Conservation (phyloP, 2,797 vertebrate genomes). For the Poeciliopsis presidionis region DNA sequence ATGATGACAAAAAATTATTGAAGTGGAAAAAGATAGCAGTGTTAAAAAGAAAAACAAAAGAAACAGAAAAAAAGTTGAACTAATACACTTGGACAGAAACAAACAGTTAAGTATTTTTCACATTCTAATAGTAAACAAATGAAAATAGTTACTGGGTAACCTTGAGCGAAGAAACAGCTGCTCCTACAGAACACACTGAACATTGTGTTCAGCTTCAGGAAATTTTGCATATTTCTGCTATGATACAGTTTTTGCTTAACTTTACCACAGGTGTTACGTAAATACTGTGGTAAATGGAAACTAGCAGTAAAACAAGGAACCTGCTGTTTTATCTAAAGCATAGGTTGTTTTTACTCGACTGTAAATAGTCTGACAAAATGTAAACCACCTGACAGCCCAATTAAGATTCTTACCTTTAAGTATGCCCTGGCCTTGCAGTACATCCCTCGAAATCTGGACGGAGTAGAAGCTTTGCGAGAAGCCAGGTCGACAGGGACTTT, state of each 20-base stretch:
- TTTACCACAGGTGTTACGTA: slow-evolving; percentile 8
- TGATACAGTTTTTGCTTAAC: slow-evolving; percentile 5
- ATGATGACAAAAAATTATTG: slow-evolving; percentile 9
- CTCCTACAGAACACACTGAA: slow-evolving; percentile 12
- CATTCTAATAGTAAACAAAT: not conserved
- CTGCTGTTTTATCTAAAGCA: slow-evolving; percentile 6
- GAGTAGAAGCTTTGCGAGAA: slow-evolving; percentile 93
- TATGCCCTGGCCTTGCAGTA: slow-evolving; percentile 86
- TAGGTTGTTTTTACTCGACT: slow-evolving; percentile 1
- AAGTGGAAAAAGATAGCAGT: slow-evolving; percentile 8
- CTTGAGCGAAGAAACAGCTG: not conserved
- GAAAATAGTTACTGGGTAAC: not conserved
- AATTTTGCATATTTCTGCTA: not conserved
- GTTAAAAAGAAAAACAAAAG: not conserved
- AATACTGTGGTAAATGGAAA: slow-evolving; percentile 9
- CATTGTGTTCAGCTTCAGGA: slow-evolving; percentile 8
- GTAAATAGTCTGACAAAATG: slow-evolving; percentile 18
- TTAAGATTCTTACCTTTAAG: slow-evolving; percentile 88
- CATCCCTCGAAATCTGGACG: slow-evolving; percentile 85
- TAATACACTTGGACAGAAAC: not conserved
- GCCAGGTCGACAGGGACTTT: slow-evolving; percentile 87
- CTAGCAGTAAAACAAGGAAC: slow-evolving; percentile 9
- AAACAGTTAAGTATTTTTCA: not conserved
- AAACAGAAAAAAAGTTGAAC: not conserved
- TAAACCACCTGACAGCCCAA: slow-evolving; percentile 26